Evolutionary conservation across 2,797 vertebrate species (phyloP).

Genomic region (Trachops cirrhosus): DNA sequence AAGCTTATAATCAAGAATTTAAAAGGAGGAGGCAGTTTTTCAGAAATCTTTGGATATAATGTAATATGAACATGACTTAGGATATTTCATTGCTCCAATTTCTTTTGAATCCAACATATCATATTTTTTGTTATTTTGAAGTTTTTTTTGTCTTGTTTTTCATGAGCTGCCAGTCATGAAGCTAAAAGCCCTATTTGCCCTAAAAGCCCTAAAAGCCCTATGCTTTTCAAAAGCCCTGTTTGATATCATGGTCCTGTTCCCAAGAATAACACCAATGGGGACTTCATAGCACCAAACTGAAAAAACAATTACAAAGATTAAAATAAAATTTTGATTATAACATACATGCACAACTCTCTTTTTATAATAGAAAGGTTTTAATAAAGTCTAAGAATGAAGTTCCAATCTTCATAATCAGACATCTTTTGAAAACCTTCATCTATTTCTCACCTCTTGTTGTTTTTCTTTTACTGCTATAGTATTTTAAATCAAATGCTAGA

Average conservation of each 20-base stretch:
- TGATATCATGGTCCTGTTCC: background rate
- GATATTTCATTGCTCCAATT: background rate
- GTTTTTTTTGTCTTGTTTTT: slow-evolving; percentile 39
- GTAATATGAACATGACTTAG: background rate
- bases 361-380: background rate
- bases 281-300: background rate
- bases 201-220: too few relatives aligned
- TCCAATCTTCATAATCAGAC: background rate
- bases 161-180: background rate
- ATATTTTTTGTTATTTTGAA: slow-evolving; percentile 23
- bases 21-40: background rate
- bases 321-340: background rate
- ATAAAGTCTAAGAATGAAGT: background rate
- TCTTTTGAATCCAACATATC: background rate
- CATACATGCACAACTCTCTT: background rate
- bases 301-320: background rate
- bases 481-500: slow-evolving; percentile 15
- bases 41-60: background rate
- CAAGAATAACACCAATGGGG: background rate
- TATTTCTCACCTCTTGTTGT: background rate
- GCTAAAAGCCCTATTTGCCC: too few relatives aligned
- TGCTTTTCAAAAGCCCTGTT: background rate
- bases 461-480: background rate
- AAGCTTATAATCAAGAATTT: background rate
- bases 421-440: background rate